A percentile compares a stretch with the other conserved stretches of the same genome.
Evolutionary conservation across 2,113 vertebrate genomes (phyloP).

Genomic region (Xyliphius kryptos): DNA sequence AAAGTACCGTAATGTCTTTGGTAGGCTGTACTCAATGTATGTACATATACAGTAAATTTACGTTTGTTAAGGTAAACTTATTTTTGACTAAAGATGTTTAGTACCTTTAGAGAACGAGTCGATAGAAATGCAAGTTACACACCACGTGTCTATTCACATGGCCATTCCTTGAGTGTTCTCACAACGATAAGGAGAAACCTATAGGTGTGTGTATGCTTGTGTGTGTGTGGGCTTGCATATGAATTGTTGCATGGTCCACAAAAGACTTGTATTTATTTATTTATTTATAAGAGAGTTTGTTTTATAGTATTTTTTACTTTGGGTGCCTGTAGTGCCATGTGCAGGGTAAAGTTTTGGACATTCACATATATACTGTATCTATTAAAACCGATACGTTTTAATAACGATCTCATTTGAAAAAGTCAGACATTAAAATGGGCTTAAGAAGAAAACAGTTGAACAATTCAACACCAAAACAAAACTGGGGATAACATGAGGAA

Average conservation of each 20-base stretch:
- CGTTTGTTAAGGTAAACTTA: constrained; percentile 40
- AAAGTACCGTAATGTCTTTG: constrained; percentile 41
- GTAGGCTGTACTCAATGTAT: constrained; percentile 38
- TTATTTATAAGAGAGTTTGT: constrained; percentile 41
- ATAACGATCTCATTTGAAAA: neutral
- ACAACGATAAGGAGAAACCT: constrained; percentile 29
- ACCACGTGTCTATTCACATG: constrained; percentile 15
- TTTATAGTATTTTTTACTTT: constrained; percentile 44
- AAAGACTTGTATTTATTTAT: constrained; percentile 43
- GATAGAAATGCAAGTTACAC: constrained; percentile 36
- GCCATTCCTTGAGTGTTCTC: constrained; percentile 36
- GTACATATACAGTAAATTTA: constrained; percentile 37
- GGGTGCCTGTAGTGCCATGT: constrained; percentile 34
- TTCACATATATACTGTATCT: constrained; percentile 11
- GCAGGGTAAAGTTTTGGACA: constrained; percentile 34
- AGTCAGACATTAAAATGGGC: neutral
- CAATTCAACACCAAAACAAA: neutral
- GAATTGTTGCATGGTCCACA: constrained; percentile 36
- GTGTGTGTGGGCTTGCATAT: constrained; percentile 43
- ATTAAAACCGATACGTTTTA: neutral
- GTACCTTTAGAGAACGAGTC: constrained; percentile 27
- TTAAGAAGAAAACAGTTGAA: neutral
- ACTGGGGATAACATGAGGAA: constrained; percentile 8
- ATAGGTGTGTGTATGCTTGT: constrained; percentile 23
- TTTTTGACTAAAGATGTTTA: constrained; percentile 43